Conservation (phyloP, 2,797 vertebrate species). For the Pelochelys cantorii region DNA sequence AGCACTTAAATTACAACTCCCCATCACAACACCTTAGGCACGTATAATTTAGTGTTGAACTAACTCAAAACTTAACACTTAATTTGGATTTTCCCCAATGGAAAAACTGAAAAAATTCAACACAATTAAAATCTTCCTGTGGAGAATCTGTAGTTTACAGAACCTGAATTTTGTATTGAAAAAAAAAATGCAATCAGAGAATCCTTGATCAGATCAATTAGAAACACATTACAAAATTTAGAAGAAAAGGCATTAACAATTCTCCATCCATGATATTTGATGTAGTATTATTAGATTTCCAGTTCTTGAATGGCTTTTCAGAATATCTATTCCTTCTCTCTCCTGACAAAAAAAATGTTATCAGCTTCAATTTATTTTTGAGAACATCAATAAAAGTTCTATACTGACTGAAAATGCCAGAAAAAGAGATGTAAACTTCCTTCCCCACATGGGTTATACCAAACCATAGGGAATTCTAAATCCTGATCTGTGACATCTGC, state of each 20-base stretch:
- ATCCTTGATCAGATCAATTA: neutral
- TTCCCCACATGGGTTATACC: too few species aligned
- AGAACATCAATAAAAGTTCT: too few species aligned
- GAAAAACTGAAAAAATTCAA: neutral
- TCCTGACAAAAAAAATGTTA: too few species aligned
- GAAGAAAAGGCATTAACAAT: too few species aligned
- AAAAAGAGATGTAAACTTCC: too few species aligned
- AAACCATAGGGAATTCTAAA: neutral
- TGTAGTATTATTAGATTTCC: too few species aligned
- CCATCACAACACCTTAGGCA: neutral
- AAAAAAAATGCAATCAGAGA: neutral
- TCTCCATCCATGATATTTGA: too few species aligned
- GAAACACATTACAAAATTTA: neutral
- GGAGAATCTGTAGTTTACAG: neutral
- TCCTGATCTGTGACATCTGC: neutral
- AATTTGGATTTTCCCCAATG: neutral
- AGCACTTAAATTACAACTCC: neutral
- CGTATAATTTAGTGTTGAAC: neutral
- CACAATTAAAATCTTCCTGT: neutral
- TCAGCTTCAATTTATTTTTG: too few species aligned
- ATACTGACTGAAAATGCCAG: too few species aligned
- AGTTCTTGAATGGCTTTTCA: too few species aligned
- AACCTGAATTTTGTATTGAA: neutral
- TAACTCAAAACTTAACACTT: neutral
- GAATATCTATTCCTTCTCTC: too few species aligned